Percentiles rank a stretch among this genome's conserved stretches.
These are phyloP conservation scores for Brachyalestes nurse DNA, from an alignment of 2,797 vertebrate species.

Conservation along the genomic window DNA sequence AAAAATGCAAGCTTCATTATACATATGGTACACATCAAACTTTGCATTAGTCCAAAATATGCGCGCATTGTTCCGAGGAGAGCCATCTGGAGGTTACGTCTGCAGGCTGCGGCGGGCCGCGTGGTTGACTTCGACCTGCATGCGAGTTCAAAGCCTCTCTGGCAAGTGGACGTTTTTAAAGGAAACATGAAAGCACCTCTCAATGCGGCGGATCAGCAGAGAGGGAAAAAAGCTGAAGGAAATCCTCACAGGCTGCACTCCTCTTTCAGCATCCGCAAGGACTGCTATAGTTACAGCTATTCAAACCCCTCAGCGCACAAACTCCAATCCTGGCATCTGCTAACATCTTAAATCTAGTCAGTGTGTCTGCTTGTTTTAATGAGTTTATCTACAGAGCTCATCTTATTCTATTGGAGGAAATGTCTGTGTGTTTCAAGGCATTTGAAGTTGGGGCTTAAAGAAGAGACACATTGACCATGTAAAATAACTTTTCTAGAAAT, in stretches of 20 bases:
- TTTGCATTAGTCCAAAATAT: slow-evolving; percentile 36
- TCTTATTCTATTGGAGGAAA: too few species aligned
- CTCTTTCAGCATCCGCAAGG: slow-evolving; percentile 24
- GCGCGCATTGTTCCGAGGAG: slow-evolving; percentile 34
- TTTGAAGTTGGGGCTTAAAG: too few species aligned
- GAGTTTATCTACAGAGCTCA: too few species aligned
- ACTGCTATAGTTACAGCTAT: slow-evolving; percentile 20
- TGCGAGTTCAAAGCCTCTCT: slow-evolving; percentile 73
- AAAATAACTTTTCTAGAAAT: too few species aligned
- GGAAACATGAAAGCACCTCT: slow-evolving; percentile 78
- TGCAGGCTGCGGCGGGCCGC: slow-evolving; percentile 55
- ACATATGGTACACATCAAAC: slow-evolving; percentile 56
- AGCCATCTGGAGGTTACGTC: slow-evolving; percentile 53
- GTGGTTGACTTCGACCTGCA: slow-evolving; percentile 70
- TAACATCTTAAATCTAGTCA: too few species aligned
- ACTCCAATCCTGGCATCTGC: neutral
- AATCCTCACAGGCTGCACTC: slow-evolving; percentile 68
- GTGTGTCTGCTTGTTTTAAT: too few species aligned
- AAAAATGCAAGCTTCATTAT: slow-evolving; percentile 55
- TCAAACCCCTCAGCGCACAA: neutral
- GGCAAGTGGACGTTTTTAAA: slow-evolving; percentile 59
- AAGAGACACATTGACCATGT: too few species aligned
- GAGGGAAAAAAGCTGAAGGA: slow-evolving; percentile 56
- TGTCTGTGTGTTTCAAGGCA: too few species aligned
- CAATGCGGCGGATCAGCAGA: slow-evolving; percentile 67